Base-by-base conservation (phyloP, 2,888 invertebrate genomes). In the Steinernema scapterisci region DNA sequence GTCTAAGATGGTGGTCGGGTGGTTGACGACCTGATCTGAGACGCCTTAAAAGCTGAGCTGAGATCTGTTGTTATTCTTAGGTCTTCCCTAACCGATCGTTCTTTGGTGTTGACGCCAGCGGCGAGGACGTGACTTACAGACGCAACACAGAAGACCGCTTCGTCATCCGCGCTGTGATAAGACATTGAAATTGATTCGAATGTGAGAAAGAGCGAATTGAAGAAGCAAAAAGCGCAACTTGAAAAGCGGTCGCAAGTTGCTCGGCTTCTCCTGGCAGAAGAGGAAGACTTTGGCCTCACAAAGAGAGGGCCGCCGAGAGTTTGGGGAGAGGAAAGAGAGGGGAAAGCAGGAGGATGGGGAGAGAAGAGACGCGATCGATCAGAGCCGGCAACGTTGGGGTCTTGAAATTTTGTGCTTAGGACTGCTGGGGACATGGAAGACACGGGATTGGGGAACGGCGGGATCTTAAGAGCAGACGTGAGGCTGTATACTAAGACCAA, bases 351-450 rank as follows among this genome's bases (percentile, higher is more conserved):
- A 19, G 54, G 21, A 25, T 31, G 63, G 3, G 27, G 5, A 31
- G 63, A 25, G 31, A n/a, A n/a, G n/a, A n/a, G n/a, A n/a, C n/a
- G 27, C 63, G 31, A 63, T 63, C 63, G 63, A 63, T 63, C 63
- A 63, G 63, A 21, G 48, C 48, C 48, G 48, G 19, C 48, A 19
- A 48, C 31, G 63, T 63, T 63, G 6, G 23, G 63, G 63, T 27
- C 63, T 16, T 5, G 27, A 31, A 63, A 63, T 63, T n/a, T 63
- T 54, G 21, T 25, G 54, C 23, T 13, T 13, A 19, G 48, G 3
- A 3, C 6, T 7, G 48, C 16, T n/a, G 3, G 48, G 19, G 48
- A n/a, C 48, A 19, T 16, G 48, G 48, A 48, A 3, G 13, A 48
- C n/a, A n/a, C n/a, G n/a, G 48, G 48, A 9, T 3, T 6, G 38